Percentiles rank a stretch among this genome's conserved stretches.
Evolutionary conservation across 1,140 invertebrate species (phyloP).

Genomic region (Bombus polaris): DNA sequence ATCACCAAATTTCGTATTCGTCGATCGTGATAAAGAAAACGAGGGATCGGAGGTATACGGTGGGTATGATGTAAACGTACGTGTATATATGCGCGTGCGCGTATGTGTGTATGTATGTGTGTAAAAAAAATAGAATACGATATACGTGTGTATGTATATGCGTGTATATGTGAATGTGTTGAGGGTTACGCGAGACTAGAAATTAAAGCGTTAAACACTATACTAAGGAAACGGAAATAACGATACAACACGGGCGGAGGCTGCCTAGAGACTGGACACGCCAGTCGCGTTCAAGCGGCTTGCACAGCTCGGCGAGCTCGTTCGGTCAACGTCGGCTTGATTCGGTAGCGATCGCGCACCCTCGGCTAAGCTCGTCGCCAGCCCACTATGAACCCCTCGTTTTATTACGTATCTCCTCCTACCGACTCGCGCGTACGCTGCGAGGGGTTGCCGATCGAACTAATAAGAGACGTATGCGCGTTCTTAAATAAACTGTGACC

Average conservation of each 20-base stretch:
- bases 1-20: conserved; percentile 16
- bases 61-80: background rate
- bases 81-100: background rate
- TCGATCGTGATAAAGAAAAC: conserved; percentile 16
- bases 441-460: conserved; percentile 57
- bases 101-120: background rate
- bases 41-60: background rate
- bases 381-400: conserved; percentile 34
- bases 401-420: conserved; percentile 30
- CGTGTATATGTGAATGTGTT: conserved; percentile 24
- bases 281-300: conserved; percentile 42
- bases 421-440: conserved; percentile 33
- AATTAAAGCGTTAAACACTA: conserved; percentile 79
- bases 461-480: conserved; percentile 55
- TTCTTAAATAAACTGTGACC: conserved; percentile 50
- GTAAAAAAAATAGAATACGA: background rate
- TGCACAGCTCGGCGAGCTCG: conserved; percentile 17
- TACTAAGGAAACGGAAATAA: conserved; percentile 81
- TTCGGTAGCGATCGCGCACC: conserved; percentile 45
- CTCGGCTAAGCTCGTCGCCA: conserved; percentile 35
- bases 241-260: conserved; percentile 78
- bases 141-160: background rate
- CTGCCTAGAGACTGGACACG: conserved; percentile 77
- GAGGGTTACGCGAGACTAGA: conserved; percentile 63
- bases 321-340: conserved; percentile 24